A percentile compares a stretch with the other conserved stretches of the same genome.
Conservation (phyloP, 2,113 vertebrate species). For the Hucho hucho region DNA sequence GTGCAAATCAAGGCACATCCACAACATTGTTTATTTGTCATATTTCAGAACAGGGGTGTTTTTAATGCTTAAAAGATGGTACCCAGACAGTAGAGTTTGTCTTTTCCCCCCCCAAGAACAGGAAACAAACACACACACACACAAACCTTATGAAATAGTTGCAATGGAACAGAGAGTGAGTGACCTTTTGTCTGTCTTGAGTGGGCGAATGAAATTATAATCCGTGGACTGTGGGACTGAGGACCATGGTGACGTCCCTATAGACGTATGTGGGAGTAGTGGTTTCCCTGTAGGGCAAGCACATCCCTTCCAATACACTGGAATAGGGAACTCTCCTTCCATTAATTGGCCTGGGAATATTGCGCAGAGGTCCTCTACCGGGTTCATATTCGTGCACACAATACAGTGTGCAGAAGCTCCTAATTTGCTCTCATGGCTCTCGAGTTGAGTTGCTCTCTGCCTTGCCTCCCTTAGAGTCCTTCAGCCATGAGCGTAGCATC, state of each 20-base stretch:
- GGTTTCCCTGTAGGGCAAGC: slow-evolving; percentile 55
- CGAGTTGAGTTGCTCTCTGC: slow-evolving; percentile 34
- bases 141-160: not conserved
- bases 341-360: slow-evolving; percentile 62
- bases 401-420: slow-evolving; percentile 18
- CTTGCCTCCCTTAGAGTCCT: not conserved
- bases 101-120: not conserved
- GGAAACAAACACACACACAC: not conserved
- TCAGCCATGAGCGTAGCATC: not conserved
- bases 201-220: slow-evolving; percentile 66
- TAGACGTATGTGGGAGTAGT: slow-evolving; percentile 56
- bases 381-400: slow-evolving; percentile 20
- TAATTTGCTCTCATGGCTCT: slow-evolving; percentile 45
- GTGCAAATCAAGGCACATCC: not conserved
- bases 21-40: not conserved
- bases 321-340: slow-evolving; percentile 45
- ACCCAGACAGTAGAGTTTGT: not conserved
- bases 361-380: slow-evolving; percentile 19
- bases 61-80: not conserved
- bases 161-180: not conserved
- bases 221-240: slow-evolving; percentile 28
- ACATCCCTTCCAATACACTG: slow-evolving; percentile 56
- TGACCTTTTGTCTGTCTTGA: slow-evolving; percentile 55
- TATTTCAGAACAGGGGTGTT: not conserved
- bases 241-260: slow-evolving; percentile 37